Evolutionary conservation across 92 coral and sea anemone species (phyloP).

Genomic region (Palythoa grandiflora): DNA sequence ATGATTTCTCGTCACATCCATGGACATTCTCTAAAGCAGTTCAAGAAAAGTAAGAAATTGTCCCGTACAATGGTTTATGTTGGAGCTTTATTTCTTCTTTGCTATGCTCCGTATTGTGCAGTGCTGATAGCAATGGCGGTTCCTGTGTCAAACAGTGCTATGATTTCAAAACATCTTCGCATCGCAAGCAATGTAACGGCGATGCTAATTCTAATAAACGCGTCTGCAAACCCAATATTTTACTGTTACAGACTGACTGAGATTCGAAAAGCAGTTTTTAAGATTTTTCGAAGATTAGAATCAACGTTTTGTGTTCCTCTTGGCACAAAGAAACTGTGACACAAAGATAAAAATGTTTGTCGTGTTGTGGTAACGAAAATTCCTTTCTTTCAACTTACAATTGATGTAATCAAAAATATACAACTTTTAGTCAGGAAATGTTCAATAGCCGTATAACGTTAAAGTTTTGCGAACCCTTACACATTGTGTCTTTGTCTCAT

Average conservation of each 20-base stretch:
- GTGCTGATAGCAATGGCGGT: slow-evolving; percentile 45
- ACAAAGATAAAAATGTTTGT: background rate
- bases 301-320: background rate
- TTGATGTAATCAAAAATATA: too few species aligned
- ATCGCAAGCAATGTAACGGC: slow-evolving; percentile 40
- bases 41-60: slow-evolving; percentile 26
- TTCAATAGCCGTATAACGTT: too few species aligned
- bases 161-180: slow-evolving; percentile 40
- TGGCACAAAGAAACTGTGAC: background rate
- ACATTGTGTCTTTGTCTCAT: too few species aligned
- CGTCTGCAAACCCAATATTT: slow-evolving; percentile 37
- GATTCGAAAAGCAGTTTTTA: slow-evolving; percentile 37
- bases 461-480: too few species aligned
- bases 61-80: slow-evolving; percentile 38
- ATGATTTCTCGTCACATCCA: slow-evolving; percentile 32
- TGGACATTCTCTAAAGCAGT: slow-evolving; percentile 30
- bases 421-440: too few species aligned
- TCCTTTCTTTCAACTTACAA: too few species aligned
- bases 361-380: too few species aligned
- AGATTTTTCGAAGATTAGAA: background rate
- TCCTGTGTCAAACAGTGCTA: slow-evolving; percentile 18
- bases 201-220: slow-evolving; percentile 30
- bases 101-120: slow-evolving; percentile 35
- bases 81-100: slow-evolving; percentile 28
- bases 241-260: slow-evolving; percentile 43